Base-by-base conservation (phyloP, 2,888 invertebrate species). In the Dolichopus griseipennis region DNA sequence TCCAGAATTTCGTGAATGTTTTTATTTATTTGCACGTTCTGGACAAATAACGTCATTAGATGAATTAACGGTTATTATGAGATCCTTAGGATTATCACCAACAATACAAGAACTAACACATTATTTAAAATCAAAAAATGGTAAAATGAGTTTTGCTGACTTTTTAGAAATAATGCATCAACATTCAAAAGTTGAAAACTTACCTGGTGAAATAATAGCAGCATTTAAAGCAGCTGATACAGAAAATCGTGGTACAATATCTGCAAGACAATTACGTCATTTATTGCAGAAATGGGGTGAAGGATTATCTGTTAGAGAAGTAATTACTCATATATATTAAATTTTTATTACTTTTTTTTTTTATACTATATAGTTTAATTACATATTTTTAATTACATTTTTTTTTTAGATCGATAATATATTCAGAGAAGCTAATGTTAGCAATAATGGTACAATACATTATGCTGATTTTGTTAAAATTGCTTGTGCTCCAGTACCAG, bases 151-250 rank as follows among this genome's bases (percentile, higher is more conserved):
- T 0, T 97, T 97, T 80, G 95, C 97, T 0, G 95, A 96, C 76
- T 97, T 97, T 77, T 81, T 97, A 65, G 95, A 97, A 77, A 92
- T 96, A 1, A 94, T 97, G 93, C 95, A 97, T 78, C 88, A 91
- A 68, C 96, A 97, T 79, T 92, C 90, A 37, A 84, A 83, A 77
- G 79, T 81, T 10, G 81, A 82, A 68, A 80, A 79, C 73, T 70
- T 81, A 0, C 84, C 88, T 52, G 90, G 90, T 8, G 79, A 87
- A 84, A 86, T 87, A 1, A 88, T 95, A 66, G 91, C 92, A 66
- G 97, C 96, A 0, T 97, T 97, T 80, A 88, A 87, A 78, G 95
- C 96, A 0, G 93, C 90, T 12, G 97, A 95, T 80, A 83, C 85
- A 0, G 84, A 86, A 12, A 88, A 88, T 72, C 88, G 83, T 68